Evolutionary conservation across 2,797 vertebrate genomes (phyloP).

Genomic region (Petrocephalus sullivani): DNA sequence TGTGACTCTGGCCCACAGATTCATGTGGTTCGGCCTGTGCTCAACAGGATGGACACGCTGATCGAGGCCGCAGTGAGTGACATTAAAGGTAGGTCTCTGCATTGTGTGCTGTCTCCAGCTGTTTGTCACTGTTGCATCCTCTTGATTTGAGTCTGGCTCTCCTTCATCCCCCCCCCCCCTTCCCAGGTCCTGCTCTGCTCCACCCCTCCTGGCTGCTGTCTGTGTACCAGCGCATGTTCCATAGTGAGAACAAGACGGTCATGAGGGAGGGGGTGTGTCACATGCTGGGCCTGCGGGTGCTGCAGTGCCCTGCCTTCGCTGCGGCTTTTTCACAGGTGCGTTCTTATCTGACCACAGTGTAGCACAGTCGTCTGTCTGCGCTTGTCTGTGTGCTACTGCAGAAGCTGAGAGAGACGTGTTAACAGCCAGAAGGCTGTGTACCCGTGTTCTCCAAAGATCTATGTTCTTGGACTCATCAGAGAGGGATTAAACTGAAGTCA

Average conservation of each 20-base stretch:
- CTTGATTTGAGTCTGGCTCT: neutral
- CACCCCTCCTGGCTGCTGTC: constrained; percentile 87
- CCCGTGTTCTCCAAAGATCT: neutral
- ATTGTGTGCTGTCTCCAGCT: neutral
- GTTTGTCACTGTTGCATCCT: neutral
- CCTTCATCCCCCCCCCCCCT: neutral
- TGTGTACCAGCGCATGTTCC: constrained; percentile 91
- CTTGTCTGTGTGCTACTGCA: neutral
- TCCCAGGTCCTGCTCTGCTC: constrained; percentile 61
- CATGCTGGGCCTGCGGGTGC: constrained; percentile 75
- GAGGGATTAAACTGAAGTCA: neutral
- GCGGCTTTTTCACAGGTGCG: constrained; percentile 74
- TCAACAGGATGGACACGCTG: constrained; percentile 79
- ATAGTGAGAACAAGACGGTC: constrained; percentile 87
- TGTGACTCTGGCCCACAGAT: constrained; percentile 61
- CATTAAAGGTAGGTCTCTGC: constrained; percentile 61
- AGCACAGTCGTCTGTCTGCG: neutral
- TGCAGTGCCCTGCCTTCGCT: constrained; percentile 61
- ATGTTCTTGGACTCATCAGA: neutral
- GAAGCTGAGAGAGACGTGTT: neutral
- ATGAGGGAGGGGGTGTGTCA: constrained; percentile 81
- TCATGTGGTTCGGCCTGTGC: constrained; percentile 87
- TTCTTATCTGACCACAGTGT: neutral
- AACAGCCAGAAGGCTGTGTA: neutral
- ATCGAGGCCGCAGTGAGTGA: constrained; percentile 69